phyloP scores from a whole-genome alignment of 2,888 invertebrate genomes.

The Ecliptopera silaceata region DNA sequence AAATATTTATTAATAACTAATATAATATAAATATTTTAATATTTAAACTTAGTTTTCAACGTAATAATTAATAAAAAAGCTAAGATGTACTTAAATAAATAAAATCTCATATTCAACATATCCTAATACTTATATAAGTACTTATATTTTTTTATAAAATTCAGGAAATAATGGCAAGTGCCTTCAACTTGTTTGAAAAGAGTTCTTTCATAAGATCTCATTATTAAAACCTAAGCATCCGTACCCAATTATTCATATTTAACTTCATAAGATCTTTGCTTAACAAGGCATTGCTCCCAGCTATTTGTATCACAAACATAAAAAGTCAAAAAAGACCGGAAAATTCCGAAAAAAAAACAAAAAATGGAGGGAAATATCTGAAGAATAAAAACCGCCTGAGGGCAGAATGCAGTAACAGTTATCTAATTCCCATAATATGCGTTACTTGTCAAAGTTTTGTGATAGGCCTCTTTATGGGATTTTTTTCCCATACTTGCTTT shows the following conservation, averaged over 20 bases:
- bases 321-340: constrained; percentile 45
- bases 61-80: no score
- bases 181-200: no score
- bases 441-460: constrained; percentile 75
- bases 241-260: constrained; percentile 20
- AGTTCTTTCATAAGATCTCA: not conserved
- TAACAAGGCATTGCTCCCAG: constrained; percentile 47
- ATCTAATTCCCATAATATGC: constrained; percentile 77
- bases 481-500: constrained; percentile 50
- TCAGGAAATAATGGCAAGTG: no score
- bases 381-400: constrained; percentile 29
- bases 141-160: no score
- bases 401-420: constrained; percentile 55
- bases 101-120: no score
- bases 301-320: constrained; percentile 43
- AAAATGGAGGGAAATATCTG: constrained; percentile 31
- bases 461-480: constrained; percentile 62
- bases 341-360: constrained; percentile 35
- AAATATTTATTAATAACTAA: no score
- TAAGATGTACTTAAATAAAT: no score
- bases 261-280: constrained; percentile 17
- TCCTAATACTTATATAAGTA: no score
- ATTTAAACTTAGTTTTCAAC: no score
- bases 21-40: no score
- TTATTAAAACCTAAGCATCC: not conserved